Conservation (phyloP, 2,888 invertebrate genomes). For the Apodemia zela region DNA sequence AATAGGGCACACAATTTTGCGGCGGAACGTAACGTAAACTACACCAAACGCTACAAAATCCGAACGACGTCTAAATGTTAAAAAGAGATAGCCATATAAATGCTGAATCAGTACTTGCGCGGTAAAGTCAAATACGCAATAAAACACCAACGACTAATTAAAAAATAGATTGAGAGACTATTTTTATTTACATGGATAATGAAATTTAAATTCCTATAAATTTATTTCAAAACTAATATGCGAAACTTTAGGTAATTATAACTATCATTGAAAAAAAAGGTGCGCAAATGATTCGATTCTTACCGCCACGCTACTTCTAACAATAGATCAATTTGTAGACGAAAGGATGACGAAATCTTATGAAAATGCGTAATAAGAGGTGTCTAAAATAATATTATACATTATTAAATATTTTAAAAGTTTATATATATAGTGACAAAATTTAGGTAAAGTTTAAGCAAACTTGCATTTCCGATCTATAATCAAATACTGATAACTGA, state of each 20-base stretch:
- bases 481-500: too few species aligned
- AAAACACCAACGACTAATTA: constrained; percentile 20
- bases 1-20: constrained; percentile 59
- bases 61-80: constrained; percentile 44
- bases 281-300: constrained; percentile 31
- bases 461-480: background rate
- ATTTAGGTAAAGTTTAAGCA: background rate
- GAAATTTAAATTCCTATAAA: constrained; percentile 1
- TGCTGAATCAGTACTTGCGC: constrained; percentile 69
- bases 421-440: background rate
- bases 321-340: constrained; percentile 31
- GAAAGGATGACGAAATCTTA: constrained; percentile 41
- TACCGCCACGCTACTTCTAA: constrained; percentile 43
- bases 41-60: too few species aligned
- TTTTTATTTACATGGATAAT: constrained; percentile 16
- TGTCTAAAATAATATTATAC: background rate
- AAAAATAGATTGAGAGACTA: background rate
- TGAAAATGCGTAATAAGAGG: background rate
- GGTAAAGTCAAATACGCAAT: constrained; percentile 69
- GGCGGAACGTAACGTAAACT: constrained; percentile 48
- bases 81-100: constrained; percentile 55
- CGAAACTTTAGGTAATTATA: background rate
- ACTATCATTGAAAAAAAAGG: constrained; percentile 27
- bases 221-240: background rate
- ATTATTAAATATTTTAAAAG: background rate